Conservation (phyloP, 2,113 vertebrate genomes). For the Peromyscus leucopus region DNA sequence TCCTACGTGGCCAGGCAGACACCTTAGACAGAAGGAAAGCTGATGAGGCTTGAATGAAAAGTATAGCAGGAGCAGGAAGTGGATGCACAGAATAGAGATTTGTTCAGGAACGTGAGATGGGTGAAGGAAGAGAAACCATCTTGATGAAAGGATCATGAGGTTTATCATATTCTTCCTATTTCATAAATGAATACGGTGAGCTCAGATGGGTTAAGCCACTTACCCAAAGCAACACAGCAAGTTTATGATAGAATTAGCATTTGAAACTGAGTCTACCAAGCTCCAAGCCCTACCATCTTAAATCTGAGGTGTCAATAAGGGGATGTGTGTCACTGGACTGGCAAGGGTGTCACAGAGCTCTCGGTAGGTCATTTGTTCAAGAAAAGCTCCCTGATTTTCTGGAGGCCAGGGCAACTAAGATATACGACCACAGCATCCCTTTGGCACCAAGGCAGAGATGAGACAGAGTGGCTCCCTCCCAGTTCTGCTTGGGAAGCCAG, state of each 20-base stretch:
- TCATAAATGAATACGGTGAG: not conserved
- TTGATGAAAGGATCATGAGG: not conserved
- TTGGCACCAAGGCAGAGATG: not conserved
- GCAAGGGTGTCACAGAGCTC: not conserved
- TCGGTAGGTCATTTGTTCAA: not conserved
- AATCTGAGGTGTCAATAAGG: not conserved
- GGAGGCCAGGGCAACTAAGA: not conserved
- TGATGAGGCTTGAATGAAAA: not conserved
- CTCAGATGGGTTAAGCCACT: not conserved
- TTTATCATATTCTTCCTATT: not conserved
- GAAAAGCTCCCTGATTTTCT: not conserved
- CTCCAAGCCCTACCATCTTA: not conserved
- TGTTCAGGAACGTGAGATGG: not conserved
- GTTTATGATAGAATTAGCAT: not conserved
- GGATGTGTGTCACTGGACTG: not conserved
- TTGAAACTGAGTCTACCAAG: not conserved
- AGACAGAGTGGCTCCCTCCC: not conserved
- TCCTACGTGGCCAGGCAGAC: not conserved
- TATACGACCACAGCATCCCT: not conserved
- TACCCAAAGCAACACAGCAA: not conserved
- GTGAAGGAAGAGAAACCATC: not conserved
- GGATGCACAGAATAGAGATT: not conserved
- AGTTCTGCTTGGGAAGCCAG: conserved; percentile 37
- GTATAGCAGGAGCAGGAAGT: rapidly evolving
- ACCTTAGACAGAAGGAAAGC: not conserved